Percentiles rank a stretch among this genome's conserved stretches.
phyloP scores from a whole-genome alignment of 1,140 invertebrate genomes.

The Danaus melanippus region DNA sequence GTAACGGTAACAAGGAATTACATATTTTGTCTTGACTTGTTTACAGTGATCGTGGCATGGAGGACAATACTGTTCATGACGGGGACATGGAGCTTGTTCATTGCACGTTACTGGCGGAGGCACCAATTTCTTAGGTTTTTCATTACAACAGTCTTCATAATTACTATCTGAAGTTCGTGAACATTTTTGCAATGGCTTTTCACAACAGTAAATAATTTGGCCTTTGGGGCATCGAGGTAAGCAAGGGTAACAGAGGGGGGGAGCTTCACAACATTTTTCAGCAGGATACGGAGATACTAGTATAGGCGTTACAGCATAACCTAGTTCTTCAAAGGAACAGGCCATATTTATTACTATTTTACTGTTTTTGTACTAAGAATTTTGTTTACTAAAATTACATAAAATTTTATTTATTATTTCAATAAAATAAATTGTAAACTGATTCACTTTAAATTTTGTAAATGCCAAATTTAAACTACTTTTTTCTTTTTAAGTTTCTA shows the following conservation, averaged over 20 bases:
- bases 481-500: too few relatives aligned
- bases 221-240: conserved; percentile 41
- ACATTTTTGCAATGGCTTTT: conserved; percentile 24
- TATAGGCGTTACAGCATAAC: conserved; percentile 43
- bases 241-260: conserved; percentile 36
- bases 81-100: conserved; percentile 3
- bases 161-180: neutral
- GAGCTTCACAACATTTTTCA: conserved; percentile 32
- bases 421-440: too few relatives aligned
- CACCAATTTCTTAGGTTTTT: conserved; percentile 8
- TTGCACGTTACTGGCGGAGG: neutral
- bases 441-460: too few relatives aligned
- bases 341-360: conserved; percentile 41
- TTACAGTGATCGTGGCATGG: conserved; percentile 32
- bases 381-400: too few relatives aligned
- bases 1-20: conserved; percentile 60
- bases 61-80: conserved; percentile 21
- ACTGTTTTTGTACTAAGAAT: conserved; percentile 23
- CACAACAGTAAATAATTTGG: conserved; percentile 34
- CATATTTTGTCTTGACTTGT: conserved; percentile 57
- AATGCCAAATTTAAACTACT: too few relatives aligned
- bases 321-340: conserved; percentile 42
- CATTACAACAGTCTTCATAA: conserved; percentile 14
- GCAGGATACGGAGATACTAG: conserved; percentile 30
- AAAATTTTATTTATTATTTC: too few relatives aligned